These are phyloP conservation scores for Pterostichus madidus DNA, from an alignment of 2,888 invertebrate genomes.

Conservation along the genomic window DNA sequence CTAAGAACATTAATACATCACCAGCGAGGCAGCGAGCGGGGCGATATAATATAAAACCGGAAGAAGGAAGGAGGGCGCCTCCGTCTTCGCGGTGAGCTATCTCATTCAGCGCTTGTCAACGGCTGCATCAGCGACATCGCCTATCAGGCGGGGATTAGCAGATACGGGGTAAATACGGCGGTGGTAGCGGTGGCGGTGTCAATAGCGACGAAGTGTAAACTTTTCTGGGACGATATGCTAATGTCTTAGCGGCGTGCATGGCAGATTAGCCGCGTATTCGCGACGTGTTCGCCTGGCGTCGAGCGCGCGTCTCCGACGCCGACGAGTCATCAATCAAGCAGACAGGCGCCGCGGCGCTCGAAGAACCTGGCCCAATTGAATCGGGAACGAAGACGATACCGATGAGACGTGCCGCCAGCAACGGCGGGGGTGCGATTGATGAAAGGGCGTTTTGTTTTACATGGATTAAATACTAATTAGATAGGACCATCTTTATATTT, in stretches of 20 bases:
- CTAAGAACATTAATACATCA: slow-evolving; percentile 60
- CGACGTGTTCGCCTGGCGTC: slow-evolving; percentile 5
- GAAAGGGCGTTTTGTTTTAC: slow-evolving; percentile 9
- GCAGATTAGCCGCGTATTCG: slow-evolving; percentile 63
- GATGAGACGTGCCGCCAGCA: not conserved
- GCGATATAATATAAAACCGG: slow-evolving; percentile 39
- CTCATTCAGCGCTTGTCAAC: slow-evolving; percentile 58
- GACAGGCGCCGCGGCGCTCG: slow-evolving; percentile 31
- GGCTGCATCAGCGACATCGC: slow-evolving; percentile 56
- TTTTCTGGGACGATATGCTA: slow-evolving; percentile 62
- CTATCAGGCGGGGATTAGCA: slow-evolving; percentile 50
- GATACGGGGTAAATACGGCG: slow-evolving; percentile 10
- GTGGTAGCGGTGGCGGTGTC: not conserved
- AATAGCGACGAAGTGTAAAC: slow-evolving; percentile 54
- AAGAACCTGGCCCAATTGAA: slow-evolving; percentile 54
- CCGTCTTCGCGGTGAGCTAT: slow-evolving; percentile 52
- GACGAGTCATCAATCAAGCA: slow-evolving; percentile 56
- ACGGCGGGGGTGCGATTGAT: not conserved
- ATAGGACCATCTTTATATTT: not conserved
- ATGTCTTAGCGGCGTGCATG: slow-evolving; percentile 59
- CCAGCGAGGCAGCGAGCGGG: slow-evolving; percentile 13
- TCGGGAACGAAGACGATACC: slow-evolving; percentile 49
- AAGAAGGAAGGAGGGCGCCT: not conserved
- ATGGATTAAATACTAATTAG: slow-evolving; percentile 14
- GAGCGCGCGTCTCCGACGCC: not conserved